Base-by-base conservation (phyloP, 1,140 invertebrate genomes). In the Dufourea novaeangliae region DNA sequence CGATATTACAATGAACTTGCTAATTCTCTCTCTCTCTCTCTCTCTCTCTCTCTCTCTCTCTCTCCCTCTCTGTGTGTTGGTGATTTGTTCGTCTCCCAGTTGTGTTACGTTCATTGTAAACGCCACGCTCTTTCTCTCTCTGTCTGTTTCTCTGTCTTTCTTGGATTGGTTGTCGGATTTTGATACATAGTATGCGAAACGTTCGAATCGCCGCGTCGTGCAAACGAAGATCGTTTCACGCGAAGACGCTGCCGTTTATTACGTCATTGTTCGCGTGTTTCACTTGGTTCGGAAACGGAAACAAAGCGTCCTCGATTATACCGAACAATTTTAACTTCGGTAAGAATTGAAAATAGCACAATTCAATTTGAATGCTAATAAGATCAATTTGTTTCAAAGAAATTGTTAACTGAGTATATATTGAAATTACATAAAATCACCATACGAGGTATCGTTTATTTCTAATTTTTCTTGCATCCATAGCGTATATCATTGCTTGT, bases 241-340 rank as follows among this genome's bases (percentile, higher is more conserved):
- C 50, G 17, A 57, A 69, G 52, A 75, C 17, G 41, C 66, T 39
- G 39, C 20, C 20, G 10, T 57, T 68, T 37, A 59, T 76, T 76
- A 76, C 73, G 54, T 76, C 73, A 76, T 68, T 76, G 41, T 75
- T 76, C 73, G 34, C 11, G 11, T 66, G n/a, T 76, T 76, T 76
- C 50, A 69, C 22, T 69, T 6, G 27, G 46, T 69, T 69, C 56
- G 46, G 32, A 72, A 72, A 72, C 34, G 12, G 59, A 78, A 63
- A 78, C 56, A 70, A 80, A 62, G 52, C 11, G 37, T 67, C 41
- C 44, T 62, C n/a, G 62, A 66, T n/a, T 76, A 67, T 83, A 25
- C n/a, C 10, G 6, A 54, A 11, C n/a, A 25, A 34, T 41, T 32
- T 46, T 61, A 54, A 44, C 52, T 39, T 68, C 29, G 11, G 10